Conservation (phyloP, 2,797 vertebrate species). For the Pseudopleuronectes americanus region DNA sequence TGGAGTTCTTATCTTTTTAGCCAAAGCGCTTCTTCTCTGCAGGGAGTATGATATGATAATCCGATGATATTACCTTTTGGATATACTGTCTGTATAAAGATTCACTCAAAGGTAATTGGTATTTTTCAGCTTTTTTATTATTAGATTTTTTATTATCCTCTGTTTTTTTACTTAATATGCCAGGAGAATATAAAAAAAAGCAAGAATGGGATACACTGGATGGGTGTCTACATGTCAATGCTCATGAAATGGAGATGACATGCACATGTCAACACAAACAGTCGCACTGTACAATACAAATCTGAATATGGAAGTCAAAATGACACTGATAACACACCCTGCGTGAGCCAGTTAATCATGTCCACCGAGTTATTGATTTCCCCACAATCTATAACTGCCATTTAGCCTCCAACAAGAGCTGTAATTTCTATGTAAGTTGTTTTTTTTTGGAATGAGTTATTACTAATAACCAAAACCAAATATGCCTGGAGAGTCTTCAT, state of each 20-base stretch:
- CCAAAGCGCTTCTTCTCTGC: constrained; percentile 42
- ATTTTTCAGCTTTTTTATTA: constrained; percentile 23
- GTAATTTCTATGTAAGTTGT: constrained; percentile 23
- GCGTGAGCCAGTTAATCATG: constrained; percentile 40
- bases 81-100: constrained; percentile 63
- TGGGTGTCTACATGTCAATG: constrained; percentile 22
- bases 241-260: constrained; percentile 50
- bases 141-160: constrained; percentile 15
- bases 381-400: constrained; percentile 66
- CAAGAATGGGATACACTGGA: constrained; percentile 10
- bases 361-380: constrained; percentile 25
- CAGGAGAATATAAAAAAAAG: constrained; percentile 19
- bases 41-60: constrained; percentile 66
- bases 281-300: constrained; percentile 34
- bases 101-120: constrained; percentile 51
- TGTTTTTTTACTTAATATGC: constrained; percentile 15
- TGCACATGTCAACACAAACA: constrained; percentile 49
- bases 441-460: constrained; percentile 23
- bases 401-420: constrained; percentile 58
- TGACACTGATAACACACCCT: constrained; percentile 35
- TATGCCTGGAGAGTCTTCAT: constrained; percentile 26
- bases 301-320: constrained; percentile 45
- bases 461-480: constrained; percentile 23
- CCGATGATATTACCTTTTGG: constrained; percentile 66
- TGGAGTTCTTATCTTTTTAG: constrained; percentile 59